phyloP scores from a whole-genome alignment of 2,888 invertebrate species.

The Lysandra bellargus region DNA sequence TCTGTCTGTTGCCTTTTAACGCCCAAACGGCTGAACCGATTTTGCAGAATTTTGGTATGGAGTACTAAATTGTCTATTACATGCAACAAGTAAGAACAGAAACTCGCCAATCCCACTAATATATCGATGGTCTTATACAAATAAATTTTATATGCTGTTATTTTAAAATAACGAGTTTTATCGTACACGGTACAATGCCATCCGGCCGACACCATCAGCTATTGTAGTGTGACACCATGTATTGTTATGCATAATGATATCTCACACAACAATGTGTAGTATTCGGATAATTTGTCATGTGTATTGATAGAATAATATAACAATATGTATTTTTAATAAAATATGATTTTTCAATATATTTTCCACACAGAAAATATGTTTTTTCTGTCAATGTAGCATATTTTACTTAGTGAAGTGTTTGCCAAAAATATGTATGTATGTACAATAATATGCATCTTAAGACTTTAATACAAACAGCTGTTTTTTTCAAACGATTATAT shows the following conservation, averaged over 20 bases:
- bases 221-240: slow-evolving; percentile 29
- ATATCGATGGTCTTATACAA: background rate
- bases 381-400: too few relatives aligned
- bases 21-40: too few relatives aligned
- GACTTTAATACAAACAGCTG: too few relatives aligned
- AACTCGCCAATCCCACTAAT: background rate
- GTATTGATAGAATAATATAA: background rate
- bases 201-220: background rate
- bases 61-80: background rate
- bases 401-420: too few relatives aligned
- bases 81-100: background rate
- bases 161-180: slow-evolving; percentile 29
- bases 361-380: too few relatives aligned
- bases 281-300: background rate
- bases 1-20: too few relatives aligned
- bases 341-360: background rate
- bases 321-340: background rate
- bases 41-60: too few relatives aligned
- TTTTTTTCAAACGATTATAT: too few relatives aligned
- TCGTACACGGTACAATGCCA: background rate
- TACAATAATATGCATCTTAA: too few relatives aligned
- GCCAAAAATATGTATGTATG: too few relatives aligned
- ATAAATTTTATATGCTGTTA: slow-evolving; percentile 28
- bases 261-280: background rate
- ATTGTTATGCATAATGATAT: slow-evolving; percentile 20